Evolutionary conservation across 2,113 vertebrate genomes (phyloP), one percentile per base, ranked within the genome.

Genomic region (Tretioscincus oriximinensis): DNA sequence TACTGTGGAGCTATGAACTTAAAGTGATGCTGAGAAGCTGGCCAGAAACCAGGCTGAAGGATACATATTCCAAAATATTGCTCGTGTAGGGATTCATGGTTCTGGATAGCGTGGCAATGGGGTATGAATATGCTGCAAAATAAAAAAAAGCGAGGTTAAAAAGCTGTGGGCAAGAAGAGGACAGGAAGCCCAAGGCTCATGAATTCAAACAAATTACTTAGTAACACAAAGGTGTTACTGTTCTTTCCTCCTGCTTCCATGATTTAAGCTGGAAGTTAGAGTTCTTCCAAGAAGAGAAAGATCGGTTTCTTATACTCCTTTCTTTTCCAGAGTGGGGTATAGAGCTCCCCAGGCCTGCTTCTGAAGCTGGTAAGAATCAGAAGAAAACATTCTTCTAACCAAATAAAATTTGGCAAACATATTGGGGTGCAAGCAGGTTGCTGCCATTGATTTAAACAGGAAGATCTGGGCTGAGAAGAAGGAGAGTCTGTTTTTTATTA

Each of bases 1-100:
- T 10, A 29, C 7, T 60, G 12, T 12, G 16, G 26, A 14, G 21
- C 8, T 9, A 5, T 26, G 16, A 41, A 54, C 22, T 49, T 31
- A 16, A 63, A 12, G 0, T 1, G 21, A 2, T 9, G 49, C 8
- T 4, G 1, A 73, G 2, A 66, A 49, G 16, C 2, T 7, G 0
- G 0, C 14, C 47, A 0, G 26, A 67, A 87, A 22, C 18, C 8
- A 0, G 1, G 22, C 0, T 1, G 82, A 97, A 98, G 97, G 98
- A 99, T 99, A 99, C 98, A 7, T 97, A 99, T 92, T 97, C 92
- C 86, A 99, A 92, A 90, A 99, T 95, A 77, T 93, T 96, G 66
- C 92, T 97, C 64, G 96, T 97, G 24, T 98, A 98, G 0, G 97
- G 97, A 82, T 99, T 99, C 96, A 98, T 97, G 9, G 97, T 97